Evolutionary conservation across 2,888 invertebrate species (phyloP).

Genomic region (Trachelus stipa): DNA sequence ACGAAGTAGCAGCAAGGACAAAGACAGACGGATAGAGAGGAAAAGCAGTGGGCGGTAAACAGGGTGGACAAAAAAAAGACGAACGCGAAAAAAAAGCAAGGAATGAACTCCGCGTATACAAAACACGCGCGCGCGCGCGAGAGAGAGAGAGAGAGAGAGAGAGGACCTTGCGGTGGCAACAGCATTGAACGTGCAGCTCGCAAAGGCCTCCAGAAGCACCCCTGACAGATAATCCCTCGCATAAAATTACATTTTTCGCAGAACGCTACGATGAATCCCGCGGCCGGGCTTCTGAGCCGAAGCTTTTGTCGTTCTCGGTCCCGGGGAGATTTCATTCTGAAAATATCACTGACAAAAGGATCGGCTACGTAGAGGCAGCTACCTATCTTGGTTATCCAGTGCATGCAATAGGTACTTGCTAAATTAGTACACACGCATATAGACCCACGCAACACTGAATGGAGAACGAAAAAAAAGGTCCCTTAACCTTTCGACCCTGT

Average conservation of each 20-base stretch:
- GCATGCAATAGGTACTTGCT: background rate
- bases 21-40: background rate
- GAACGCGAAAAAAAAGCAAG: background rate
- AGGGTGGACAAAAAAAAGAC: background rate
- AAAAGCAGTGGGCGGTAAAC: background rate
- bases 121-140: background rate
- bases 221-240: constrained; percentile 6
- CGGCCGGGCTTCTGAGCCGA: background rate
- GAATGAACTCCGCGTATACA: background rate
- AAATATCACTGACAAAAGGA: background rate
- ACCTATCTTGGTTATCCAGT: background rate
- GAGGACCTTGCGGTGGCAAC: background rate
- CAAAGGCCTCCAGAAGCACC: background rate
- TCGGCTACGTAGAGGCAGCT: background rate
- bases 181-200: background rate
- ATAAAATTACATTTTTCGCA: constrained; percentile 5
- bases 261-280: background rate
- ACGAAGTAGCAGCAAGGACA: background rate
- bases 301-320: background rate
- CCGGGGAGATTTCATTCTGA: background rate
- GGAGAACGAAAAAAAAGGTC: background rate
- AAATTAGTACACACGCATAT: background rate
- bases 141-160: background rate
- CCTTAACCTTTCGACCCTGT: background rate
- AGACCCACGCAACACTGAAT: background rate